Evolutionary conservation across 1,140 invertebrate species (phyloP), one percentile per base, ranked within the genome.

Genomic region (Temnothorax curvispinosus): DNA sequence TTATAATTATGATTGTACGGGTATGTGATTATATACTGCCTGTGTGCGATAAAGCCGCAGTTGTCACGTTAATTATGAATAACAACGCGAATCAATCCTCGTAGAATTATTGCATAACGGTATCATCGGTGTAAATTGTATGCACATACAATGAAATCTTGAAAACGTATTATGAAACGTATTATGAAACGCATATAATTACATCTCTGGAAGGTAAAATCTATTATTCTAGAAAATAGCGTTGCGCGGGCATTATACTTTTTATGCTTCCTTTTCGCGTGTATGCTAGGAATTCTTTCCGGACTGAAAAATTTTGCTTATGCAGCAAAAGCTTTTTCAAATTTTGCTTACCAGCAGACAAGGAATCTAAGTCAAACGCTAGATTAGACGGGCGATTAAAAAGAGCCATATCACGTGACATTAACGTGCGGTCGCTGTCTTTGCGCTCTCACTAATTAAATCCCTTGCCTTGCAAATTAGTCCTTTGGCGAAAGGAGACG

Each of bases 391-490:
- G 9, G 11, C 47, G 50, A 87, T 90, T 90, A 84, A 84, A 74
- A 64, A 80, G 56, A 56, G 27, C 18, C 13, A 50, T 67, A 80
- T 65, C 32, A 69, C 2, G 44, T 15, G 58, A 86, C 54, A 65
- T 78, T 54, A 65, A 62, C 50, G 32, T 21, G n/a, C 38, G 38
- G 71, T 84, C 27, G 27, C 15, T 38, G 47, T 38, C 60, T 80
- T 74, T 69, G 72, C 62, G 67, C 74, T 27, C 35, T 32, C 21
- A 50, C 38, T 90, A 87, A 90, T 90, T 88, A 90, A 90, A 90
- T 90, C 74, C 54, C 67, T 86, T 69, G 50, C 50, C 76, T 81
- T 69, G 77, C 47, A 90, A 87, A 87, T 90, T 87, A 90, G 56
- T 60, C 47, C 67, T 64, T 86, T 75, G 77, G 58, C 58, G 44